Conservation (phyloP, 2,113 vertebrate species). For the Climacteris rufus region DNA sequence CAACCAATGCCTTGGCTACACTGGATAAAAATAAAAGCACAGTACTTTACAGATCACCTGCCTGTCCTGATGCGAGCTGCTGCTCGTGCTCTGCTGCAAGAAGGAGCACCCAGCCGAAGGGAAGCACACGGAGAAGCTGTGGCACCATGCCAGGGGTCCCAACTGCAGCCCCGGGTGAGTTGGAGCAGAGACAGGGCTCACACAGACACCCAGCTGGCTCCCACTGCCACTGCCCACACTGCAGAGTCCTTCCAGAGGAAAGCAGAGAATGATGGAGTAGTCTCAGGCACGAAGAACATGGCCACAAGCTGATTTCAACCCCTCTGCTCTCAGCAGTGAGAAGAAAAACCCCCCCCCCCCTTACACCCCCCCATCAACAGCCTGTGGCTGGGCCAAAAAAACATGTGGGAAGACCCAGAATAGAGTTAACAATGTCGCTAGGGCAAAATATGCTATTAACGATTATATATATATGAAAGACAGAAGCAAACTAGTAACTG, state of each 20-base stretch:
- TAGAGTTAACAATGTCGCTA: not conserved
- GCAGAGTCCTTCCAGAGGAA: not conserved
- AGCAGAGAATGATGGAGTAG: not conserved
- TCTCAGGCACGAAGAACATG: rapidly evolving
- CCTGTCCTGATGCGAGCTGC: not conserved
- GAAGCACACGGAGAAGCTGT: rapidly evolving
- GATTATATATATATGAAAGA: not conserved
- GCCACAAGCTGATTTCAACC: not conserved
- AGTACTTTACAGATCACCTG: not conserved
- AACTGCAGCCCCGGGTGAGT: not conserved
- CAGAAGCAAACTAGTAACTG: not conserved
- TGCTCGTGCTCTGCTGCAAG: rapidly evolving
- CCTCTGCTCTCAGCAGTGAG: not conserved
- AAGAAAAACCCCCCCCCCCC: not conserved
- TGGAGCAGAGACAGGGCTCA: not conserved
- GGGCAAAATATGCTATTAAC: not conserved
- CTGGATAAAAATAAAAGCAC: conserved; percentile 6
- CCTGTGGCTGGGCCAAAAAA: not conserved
- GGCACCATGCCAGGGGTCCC: not conserved
- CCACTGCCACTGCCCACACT: rapidly evolving
- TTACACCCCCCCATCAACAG: not conserved
- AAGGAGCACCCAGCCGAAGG: not conserved
- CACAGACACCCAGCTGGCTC: not conserved
- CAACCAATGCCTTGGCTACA: not conserved
- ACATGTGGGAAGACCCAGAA: not conserved